Evolutionary conservation across 2,797 vertebrate genomes (phyloP).

Genomic region (Lacerta agilis): DNA sequence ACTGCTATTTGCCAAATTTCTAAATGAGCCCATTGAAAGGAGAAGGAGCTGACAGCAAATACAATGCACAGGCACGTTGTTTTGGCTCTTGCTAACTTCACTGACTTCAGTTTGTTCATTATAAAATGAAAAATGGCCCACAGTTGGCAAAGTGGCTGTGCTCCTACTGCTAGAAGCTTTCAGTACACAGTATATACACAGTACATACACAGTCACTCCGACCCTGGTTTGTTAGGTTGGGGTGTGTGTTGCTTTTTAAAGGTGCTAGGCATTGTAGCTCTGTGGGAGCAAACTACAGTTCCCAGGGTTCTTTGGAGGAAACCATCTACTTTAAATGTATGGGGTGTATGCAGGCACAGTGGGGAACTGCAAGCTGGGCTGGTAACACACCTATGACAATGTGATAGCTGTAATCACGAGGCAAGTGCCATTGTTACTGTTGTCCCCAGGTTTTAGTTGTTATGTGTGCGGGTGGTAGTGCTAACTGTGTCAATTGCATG

Average conservation of each 20-base stretch:
- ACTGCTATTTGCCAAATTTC: background rate
- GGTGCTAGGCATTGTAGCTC: no score
- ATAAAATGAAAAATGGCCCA: conserved; percentile 3
- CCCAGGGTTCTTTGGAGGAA: no score
- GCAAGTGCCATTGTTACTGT: background rate
- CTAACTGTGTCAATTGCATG: background rate
- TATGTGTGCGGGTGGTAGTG: background rate
- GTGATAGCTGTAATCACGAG: no score
- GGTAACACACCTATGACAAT: background rate
- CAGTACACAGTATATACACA: background rate
- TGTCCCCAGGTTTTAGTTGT: background rate
- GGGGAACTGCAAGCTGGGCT: background rate
- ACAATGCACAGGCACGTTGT: background rate
- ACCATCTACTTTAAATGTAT: no score
- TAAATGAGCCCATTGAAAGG: background rate
- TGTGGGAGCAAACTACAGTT: no score
- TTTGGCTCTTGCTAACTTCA: background rate
- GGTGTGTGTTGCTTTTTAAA: no score
- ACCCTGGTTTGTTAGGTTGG: background rate
- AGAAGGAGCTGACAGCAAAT: background rate
- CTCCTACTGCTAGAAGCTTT: background rate
- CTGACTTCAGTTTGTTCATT: background rate
- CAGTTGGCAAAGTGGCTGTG: background rate
- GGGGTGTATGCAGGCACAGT: background rate
- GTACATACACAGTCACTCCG: background rate